Base-by-base conservation (phyloP, 2,113 vertebrate species). In the Corvus hawaiiensis region DNA sequence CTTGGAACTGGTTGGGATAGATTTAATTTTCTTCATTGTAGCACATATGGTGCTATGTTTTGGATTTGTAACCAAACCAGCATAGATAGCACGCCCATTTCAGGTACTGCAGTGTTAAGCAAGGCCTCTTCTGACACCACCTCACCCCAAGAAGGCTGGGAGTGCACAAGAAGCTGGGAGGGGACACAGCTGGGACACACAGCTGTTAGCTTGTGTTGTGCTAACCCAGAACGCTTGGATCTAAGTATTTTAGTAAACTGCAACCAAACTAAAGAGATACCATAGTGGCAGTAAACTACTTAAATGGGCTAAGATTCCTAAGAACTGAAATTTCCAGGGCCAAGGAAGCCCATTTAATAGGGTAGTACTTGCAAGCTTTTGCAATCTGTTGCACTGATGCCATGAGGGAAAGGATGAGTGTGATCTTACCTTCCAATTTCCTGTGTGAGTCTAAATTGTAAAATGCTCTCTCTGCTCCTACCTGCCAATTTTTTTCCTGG, bases 21-120 rank as follows among this genome's bases (percentile, higher is more conserved):
- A 67, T 44, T 56, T 58, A 5, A n/a, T 52, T 48, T 56, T 63
- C n/a, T 43, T 77, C 84, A n/a, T 2, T 33, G 52, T 3, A 59
- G 55, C 35, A 52, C 2, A 2, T 3, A 64, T 0, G 3, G 62
- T 55, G 54, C 32, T n/a, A 13, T 6, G 4, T 30, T 79, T 64
- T 21, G 20, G 24, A 43, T 62, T 37, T 84, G 24, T 27, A 23
- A 32, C 27, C 11, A 48, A 51, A 67, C 4, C 23, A 58, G 58
- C 3, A 7, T 1, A 24, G 33, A n/a, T 0, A 66, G 74, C 32
- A 88, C 10, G 2, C 9, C 5, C 5, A 7, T 28, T 58, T 39
- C 44, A 77, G 61, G 11, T 33, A 7, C 1, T 37, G 52, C 66
- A 61, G 10, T 1, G 1, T 22, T 11, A 54, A 44, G 33, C 19